phyloP scores from a whole-genome alignment of 2,113 vertebrate genomes.

The Eonycteris spelaea region DNA sequence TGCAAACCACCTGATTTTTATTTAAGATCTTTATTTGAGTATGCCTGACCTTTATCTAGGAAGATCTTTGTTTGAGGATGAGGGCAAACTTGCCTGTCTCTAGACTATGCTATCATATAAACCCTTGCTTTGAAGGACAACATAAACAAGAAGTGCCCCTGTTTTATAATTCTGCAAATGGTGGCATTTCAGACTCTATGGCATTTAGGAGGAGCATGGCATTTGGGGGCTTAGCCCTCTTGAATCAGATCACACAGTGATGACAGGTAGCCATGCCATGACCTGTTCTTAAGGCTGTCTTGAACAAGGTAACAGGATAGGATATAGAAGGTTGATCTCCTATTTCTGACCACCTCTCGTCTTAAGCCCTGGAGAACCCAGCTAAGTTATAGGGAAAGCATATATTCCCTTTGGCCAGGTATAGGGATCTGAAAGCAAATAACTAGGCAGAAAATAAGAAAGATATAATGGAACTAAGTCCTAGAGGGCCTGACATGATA shows the following conservation, averaged over 20 bases:
- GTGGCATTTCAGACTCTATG: background rate
- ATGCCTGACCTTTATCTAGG: background rate
- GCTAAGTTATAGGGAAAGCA: background rate
- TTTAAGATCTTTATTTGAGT: background rate
- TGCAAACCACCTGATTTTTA: background rate
- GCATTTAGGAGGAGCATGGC: background rate
- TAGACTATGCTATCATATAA: background rate
- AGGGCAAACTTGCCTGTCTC: background rate
- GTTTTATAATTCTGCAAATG: background rate
- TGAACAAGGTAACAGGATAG: background rate
- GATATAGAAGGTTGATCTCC: background rate
- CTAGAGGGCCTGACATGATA: background rate
- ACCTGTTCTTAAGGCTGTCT: background rate
- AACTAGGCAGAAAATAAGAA: background rate
- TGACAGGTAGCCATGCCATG: accelerated
- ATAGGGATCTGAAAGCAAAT: background rate
- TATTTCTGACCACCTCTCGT: background rate
- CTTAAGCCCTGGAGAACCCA: background rate
- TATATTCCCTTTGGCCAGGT: background rate
- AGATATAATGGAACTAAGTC: background rate
- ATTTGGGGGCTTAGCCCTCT: background rate
- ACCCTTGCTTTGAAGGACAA: background rate
- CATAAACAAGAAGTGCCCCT: background rate
- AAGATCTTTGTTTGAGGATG: background rate
- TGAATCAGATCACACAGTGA: background rate